Evolutionary conservation across 2,797 vertebrate genomes (phyloP).

Genomic region (Lophotriccus pileatus): DNA sequence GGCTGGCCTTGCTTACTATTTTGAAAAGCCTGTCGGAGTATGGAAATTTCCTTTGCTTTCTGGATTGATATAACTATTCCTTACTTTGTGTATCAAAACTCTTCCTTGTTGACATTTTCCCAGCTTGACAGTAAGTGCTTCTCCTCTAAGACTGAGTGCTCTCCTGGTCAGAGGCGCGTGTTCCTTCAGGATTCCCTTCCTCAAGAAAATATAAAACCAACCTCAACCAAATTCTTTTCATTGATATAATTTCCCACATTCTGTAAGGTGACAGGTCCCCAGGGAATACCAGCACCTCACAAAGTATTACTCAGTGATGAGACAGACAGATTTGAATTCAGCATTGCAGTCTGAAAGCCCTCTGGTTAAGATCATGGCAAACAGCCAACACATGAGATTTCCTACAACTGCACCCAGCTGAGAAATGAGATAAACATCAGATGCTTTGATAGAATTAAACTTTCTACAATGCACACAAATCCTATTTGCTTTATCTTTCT

Average conservation of each 20-base stretch:
- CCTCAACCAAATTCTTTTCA: neutral
- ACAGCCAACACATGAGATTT: neutral
- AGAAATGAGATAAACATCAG: neutral
- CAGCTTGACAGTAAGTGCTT: neutral
- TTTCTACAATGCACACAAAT: neutral
- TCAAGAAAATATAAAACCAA: neutral
- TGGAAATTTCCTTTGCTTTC: neutral
- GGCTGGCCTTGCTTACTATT: neutral
- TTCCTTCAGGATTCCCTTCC: neutral
- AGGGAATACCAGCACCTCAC: neutral
- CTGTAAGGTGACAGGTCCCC: neutral
- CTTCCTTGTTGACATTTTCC: neutral
- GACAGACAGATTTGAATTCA: neutral
- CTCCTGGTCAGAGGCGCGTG: neutral
- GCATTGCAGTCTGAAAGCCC: neutral
- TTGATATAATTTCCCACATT: neutral
- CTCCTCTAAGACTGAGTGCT: neutral
- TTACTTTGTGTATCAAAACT: neutral
- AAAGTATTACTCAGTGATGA: neutral
- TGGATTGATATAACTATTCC: neutral
- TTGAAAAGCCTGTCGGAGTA: neutral
- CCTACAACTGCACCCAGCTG: neutral
- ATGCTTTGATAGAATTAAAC: neutral
- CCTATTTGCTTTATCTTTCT: neutral
- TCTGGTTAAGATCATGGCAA: neutral